phyloP scores from a whole-genome alignment of 2,888 invertebrate genomes.

The Monoplex corrugatus region DNA sequence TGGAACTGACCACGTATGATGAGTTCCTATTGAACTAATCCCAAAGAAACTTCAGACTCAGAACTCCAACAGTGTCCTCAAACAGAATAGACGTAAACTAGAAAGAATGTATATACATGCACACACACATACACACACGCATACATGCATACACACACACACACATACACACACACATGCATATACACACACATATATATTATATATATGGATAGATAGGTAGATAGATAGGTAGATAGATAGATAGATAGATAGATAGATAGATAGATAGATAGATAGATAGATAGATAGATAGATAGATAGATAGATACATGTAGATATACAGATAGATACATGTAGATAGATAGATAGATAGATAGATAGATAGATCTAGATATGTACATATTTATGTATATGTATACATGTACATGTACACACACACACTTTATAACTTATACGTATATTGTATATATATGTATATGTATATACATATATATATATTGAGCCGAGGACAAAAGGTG shows the following conservation, averaged over 20 bases:
- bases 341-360: slow-evolving; percentile 1
- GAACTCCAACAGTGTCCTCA: no score
- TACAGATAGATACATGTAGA: background rate
- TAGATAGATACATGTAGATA: slow-evolving; percentile 10
- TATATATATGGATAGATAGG: background rate
- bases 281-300: slow-evolving; percentile 22
- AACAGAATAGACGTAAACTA: no score
- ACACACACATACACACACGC: background rate
- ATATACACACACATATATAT: background rate
- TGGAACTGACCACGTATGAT: no score
- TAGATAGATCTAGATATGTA: no score
- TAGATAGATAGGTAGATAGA: slow-evolving; percentile 13
- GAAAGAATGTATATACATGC: background rate
- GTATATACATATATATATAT: no score
- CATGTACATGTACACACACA: no score
- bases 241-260: slow-evolving; percentile 22
- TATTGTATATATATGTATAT: no score
- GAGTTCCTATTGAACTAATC: no score
- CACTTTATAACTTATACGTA: no score
- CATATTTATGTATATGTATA: no score
- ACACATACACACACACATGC: slow-evolving; percentile 7
- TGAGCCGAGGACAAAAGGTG: no score
- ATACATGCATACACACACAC: slow-evolving; percentile 21
- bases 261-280: slow-evolving; percentile 22
- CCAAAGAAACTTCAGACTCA: no score